Percentiles rank a stretch among this genome's conserved stretches.
These are phyloP conservation scores for Antheraea assamensis DNA, from an alignment of 2,888 invertebrate genomes.

Conservation along the genomic window DNA sequence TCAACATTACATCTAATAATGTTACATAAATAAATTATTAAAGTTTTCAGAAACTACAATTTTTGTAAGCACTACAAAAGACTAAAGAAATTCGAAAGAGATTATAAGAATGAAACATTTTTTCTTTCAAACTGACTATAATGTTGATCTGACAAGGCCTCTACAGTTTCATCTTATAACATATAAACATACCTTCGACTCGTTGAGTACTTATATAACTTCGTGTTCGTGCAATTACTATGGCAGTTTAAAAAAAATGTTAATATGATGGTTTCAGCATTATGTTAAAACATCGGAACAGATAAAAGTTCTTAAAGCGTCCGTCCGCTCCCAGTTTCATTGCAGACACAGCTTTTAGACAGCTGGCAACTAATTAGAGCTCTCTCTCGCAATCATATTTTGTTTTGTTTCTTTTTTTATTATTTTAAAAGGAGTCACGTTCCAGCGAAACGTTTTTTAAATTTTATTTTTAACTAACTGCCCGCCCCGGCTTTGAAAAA, in stretches of 20 bases:
- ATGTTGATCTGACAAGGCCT: no score
- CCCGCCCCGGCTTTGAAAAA: no score
- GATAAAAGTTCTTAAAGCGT: slow-evolving; percentile 41
- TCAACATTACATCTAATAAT: no score
- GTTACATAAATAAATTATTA: no score
- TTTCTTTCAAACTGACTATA: no score
- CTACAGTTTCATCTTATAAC: no score
- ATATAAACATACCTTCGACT: no score
- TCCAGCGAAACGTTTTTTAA: slow-evolving; percentile 38
- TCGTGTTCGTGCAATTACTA: background rate
- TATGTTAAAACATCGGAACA: slow-evolving; percentile 33
- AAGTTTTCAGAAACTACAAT: no score
- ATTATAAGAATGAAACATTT: no score
- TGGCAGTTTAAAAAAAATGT: background rate
- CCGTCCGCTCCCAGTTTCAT: slow-evolving; percentile 34
- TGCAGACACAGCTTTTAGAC: slow-evolving; percentile 35
- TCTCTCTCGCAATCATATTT: slow-evolving; percentile 47
- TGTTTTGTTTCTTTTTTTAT: slow-evolving; percentile 49
- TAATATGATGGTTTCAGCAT: slow-evolving; percentile 9
- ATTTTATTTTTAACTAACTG: slow-evolving; percentile 40
- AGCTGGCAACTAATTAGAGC: slow-evolving; percentile 51
- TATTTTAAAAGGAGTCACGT: slow-evolving; percentile 57
- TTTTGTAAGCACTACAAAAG: no score
- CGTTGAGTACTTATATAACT: background rate
- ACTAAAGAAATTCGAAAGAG: no score